Evolutionary conservation across 2,888 invertebrate species (phyloP), one percentile per base, ranked within the genome.

Genomic region (Napeogenes inachia): DNA sequence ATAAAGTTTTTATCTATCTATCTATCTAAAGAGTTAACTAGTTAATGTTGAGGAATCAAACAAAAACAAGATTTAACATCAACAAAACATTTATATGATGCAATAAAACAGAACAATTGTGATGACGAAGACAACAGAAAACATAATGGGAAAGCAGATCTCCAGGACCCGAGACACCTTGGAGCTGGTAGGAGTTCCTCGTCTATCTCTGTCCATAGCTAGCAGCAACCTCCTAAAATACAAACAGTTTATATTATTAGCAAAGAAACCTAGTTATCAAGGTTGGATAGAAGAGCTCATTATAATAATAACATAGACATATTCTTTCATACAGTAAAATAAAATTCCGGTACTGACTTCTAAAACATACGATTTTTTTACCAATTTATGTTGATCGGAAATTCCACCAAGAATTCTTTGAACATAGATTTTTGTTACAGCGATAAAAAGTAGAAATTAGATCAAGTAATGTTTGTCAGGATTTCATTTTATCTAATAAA

Each of bases 101-200:
- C 83, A 84, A 65, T 84, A 86, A 68, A 89, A 86, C 61, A 89
- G 76, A 32, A 87, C 76, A 61, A 88, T 79, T 3, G 86, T 88
- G 45, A 86, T 71, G 57, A 85, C 78, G 73, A 87, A 85, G 54
- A 78, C 78, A 5, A 81, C 70, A 13, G 77, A 75, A 70, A 87
- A 87, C 50, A 84, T 67, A 46, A 88, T 70, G 3, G 89, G 88
- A 68, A 88, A 88, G 73, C 84, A 87, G 38, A 72, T 75, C 68
- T 89, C 87, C 12, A 89, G 70, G 46, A 79, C 68, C 33, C 68
- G 64, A 61, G 75, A 74, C 70, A 82, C 63, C n/a, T 84, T 75
- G 13, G 75, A 69, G 56, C 72, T 74, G 55, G 76, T 65, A 8
- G 79, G 21, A 21, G 21, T 73, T 12, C 77, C 75, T 2, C 77